Conservation (phyloP, 1,140 invertebrate genomes). For the Zaprionus taronus region DNA sequence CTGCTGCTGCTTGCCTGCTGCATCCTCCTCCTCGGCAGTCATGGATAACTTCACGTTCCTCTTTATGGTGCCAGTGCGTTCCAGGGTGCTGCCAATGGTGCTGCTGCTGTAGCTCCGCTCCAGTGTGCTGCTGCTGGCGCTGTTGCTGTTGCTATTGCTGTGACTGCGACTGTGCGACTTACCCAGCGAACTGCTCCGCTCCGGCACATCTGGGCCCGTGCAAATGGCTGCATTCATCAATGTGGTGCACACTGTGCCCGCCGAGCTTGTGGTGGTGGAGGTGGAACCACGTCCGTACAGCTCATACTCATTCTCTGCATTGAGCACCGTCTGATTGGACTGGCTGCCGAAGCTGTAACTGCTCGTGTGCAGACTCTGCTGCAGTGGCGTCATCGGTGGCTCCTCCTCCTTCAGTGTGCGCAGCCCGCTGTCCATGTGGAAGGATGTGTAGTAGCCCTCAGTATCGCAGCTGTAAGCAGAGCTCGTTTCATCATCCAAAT, state of each 20-base stretch:
- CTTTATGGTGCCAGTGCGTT: constrained; percentile 85
- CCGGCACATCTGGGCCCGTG: constrained; percentile 88
- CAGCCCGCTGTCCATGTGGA: constrained; percentile 97
- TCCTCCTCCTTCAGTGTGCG: constrained; percentile 94
- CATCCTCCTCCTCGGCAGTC: constrained; percentile 24
- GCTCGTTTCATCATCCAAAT: constrained; percentile 93
- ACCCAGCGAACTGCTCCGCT: constrained; percentile 89
- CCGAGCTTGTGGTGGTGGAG: constrained; percentile 94
- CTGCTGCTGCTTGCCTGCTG: constrained; percentile 33
- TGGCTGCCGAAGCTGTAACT: constrained; percentile 85
- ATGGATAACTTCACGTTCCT: constrained; percentile 77
- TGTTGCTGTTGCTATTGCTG: constrained; percentile 85
- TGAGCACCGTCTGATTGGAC: constrained; percentile 86
- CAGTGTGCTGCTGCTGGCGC: constrained; percentile 85
- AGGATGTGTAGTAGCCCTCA: constrained; percentile 98
- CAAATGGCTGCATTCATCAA: constrained; percentile 85
- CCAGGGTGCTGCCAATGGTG: constrained; percentile 85
- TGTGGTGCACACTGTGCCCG: constrained; percentile 94
- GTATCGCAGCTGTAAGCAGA: constrained; percentile 98
- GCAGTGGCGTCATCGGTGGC: constrained; percentile 88
- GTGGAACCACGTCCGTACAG: constrained; percentile 94
- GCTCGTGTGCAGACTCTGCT: constrained; percentile 86
- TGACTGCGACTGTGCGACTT: constrained; percentile 85
- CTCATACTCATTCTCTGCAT: constrained; percentile 94
- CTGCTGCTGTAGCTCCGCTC: constrained; percentile 85